These are phyloP conservation scores for Perca schrenkii DNA, from an alignment of 2,113 vertebrate genomes.

Conservation along the genomic window DNA sequence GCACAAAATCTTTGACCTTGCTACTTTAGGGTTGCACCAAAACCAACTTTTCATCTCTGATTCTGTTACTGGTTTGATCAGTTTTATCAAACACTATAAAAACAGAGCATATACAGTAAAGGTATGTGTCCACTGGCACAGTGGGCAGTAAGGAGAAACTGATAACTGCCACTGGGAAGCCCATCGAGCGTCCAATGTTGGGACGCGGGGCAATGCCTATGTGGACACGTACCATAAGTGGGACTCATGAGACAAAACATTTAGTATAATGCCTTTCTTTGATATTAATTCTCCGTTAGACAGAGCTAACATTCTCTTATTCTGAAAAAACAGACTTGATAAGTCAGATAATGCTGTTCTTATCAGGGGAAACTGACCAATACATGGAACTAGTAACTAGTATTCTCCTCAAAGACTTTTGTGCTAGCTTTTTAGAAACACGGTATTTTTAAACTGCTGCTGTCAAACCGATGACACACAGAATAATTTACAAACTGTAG, in stretches of 20 bases:
- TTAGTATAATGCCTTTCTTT: neutral
- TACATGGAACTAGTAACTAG: neutral
- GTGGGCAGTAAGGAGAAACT: too few species aligned
- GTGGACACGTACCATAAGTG: neutral
- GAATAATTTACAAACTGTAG: constrained; percentile 49
- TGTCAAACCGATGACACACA: constrained; percentile 19
- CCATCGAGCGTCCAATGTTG: too few species aligned
- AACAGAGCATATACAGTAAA: neutral
- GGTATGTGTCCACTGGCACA: too few species aligned
- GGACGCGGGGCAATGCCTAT: too few species aligned
- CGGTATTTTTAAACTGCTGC: constrained; percentile 31
- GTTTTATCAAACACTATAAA: constrained; percentile 41
- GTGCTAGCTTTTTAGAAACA: constrained; percentile 31
- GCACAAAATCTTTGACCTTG: constrained; percentile 45
- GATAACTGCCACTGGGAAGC: too few species aligned
- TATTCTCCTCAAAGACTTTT: constrained; percentile 33
- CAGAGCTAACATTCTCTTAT: constrained; percentile 11
- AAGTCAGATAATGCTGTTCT: neutral
- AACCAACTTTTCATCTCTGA: constrained; percentile 1
- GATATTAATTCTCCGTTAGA: constrained; percentile 17
- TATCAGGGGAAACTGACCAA: neutral
- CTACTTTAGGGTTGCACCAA: constrained; percentile 5
- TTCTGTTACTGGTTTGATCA: constrained; percentile 3
- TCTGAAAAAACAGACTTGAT: constrained; percentile 1
- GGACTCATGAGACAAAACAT: neutral